Evolutionary conservation across 2,797 vertebrate genomes (phyloP), one percentile per base, ranked within the genome.

Genomic region (Cygnus olor): DNA sequence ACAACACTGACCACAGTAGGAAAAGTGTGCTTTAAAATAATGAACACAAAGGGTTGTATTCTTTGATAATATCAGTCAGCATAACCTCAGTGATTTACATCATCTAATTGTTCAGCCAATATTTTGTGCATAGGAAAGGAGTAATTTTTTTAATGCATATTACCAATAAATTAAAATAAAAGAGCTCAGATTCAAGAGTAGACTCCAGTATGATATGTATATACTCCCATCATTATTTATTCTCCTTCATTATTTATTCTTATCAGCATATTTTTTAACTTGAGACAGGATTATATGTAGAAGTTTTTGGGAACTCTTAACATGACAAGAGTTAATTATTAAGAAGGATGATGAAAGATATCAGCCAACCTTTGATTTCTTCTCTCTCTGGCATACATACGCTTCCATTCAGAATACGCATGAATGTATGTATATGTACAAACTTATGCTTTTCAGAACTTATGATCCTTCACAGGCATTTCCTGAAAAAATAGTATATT

Each of bases 1-100:
- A 89, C 73, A 76, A 76, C 61, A 85, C 45, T 97, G 91, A 79
- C 82, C 91, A 92, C 15, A 47, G 38, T 32, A 81, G 32, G 34
- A 85, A 80, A 86, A 88, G 4, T 57, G 10, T 34, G 85, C 27
- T 87, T 93, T 87, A 63, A 90, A 91, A 73, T 56, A 80, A 86
- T 60, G 19, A 80, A 60, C 10, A 25, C 47, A 86, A 90, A 63
- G 2, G 4, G 4, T 51, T 2, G 1, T 42, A 40, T 69, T 66
- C 49, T 57, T 78, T 54, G 85, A 81, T 42, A 61, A 66, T 25
- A 5, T 42, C 47, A 69, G 4, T 40, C 1, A 4, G 27, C 36
- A 63, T 8, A 83, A 34, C 14, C 40, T 32, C 0, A 0, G 20
- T 47, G 80, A 93, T 69, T 66, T 4, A 8, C 60, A 66, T 28